Percentiles rank a stretch among this genome's conserved stretches.
Evolutionary conservation across 2,113 vertebrate species (phyloP).

Genomic region (Haliaeetus leucogaster): DNA sequence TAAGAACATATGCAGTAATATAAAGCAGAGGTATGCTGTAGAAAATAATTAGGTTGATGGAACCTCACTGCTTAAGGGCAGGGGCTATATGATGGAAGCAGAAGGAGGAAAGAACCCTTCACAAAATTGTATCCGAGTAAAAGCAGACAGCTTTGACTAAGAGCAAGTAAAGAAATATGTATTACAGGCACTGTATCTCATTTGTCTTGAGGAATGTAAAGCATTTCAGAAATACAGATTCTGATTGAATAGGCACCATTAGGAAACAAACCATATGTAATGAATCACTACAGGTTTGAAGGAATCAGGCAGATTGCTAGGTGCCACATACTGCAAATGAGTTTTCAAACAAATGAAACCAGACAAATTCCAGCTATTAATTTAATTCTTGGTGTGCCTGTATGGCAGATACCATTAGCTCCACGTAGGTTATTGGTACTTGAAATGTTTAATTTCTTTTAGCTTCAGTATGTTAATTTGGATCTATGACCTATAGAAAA

Average conservation of each 20-base stretch:
- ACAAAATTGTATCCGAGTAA: background rate
- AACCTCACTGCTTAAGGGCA: background rate
- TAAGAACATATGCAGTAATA: background rate
- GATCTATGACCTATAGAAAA: background rate
- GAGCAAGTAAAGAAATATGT: background rate
- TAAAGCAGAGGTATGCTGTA: background rate
- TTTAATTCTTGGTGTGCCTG: background rate
- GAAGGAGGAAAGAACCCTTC: background rate
- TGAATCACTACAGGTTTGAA: background rate
- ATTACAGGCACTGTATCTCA: background rate
- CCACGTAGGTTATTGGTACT: background rate
- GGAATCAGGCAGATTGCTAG: background rate
- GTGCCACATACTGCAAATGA: background rate
- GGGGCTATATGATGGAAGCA: background rate
- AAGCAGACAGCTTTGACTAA: background rate
- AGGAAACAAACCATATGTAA: background rate
- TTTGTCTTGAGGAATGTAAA: background rate
- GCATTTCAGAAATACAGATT: background rate
- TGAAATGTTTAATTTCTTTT: background rate
- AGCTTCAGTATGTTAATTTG: background rate
- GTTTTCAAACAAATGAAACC: background rate
- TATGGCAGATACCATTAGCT: background rate
- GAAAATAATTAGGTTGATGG: background rate
- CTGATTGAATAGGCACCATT: background rate
- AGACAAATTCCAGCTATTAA: background rate